Evolutionary conservation across 2,888 invertebrate species (phyloP).

Genomic region (Prosapia bicincta): DNA sequence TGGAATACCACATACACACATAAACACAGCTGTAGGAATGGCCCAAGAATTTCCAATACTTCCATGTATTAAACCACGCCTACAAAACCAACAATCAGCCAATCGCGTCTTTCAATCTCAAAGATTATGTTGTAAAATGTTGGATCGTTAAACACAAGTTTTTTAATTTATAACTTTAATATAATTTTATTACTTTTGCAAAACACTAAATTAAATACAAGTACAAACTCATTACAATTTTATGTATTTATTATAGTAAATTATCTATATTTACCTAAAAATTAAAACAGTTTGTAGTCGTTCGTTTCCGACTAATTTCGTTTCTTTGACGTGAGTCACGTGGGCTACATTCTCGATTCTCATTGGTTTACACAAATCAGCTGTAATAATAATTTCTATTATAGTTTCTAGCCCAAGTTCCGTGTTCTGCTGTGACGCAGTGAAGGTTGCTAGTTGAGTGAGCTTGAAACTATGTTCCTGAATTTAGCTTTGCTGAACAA

Average conservation of each 20-base stretch:
- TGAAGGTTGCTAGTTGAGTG: neutral
- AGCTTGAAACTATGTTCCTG: neutral
- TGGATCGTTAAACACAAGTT: constrained; percentile 26
- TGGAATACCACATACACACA: neutral
- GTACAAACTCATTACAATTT: too few species aligned
- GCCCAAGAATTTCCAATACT: constrained; percentile 21
- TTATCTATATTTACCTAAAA: too few species aligned
- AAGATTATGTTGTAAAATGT: constrained; percentile 16
- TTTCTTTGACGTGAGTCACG: constrained; percentile 16
- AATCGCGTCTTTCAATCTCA: constrained; percentile 14
- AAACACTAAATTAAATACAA: too few species aligned
- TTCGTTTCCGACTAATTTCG: constrained; percentile 11
- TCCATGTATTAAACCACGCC: constrained; percentile 31
- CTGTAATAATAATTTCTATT: constrained; percentile 24
- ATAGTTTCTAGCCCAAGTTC: neutral
- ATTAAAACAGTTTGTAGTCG: constrained; percentile 4
- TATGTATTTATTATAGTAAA: too few species aligned
- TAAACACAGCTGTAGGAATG: constrained; percentile 33
- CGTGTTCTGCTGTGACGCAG: neutral
- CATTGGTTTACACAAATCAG: constrained; percentile 22
- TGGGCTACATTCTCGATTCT: constrained; percentile 4
- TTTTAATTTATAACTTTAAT: too few species aligned
- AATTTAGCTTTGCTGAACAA: constrained; percentile 6
- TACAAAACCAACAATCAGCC: constrained; percentile 17
- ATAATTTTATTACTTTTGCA: neutral